These are phyloP conservation scores for Puffinus mauretanicus DNA, from an alignment of 2,113 vertebrate species.

Conservation along the genomic window DNA sequence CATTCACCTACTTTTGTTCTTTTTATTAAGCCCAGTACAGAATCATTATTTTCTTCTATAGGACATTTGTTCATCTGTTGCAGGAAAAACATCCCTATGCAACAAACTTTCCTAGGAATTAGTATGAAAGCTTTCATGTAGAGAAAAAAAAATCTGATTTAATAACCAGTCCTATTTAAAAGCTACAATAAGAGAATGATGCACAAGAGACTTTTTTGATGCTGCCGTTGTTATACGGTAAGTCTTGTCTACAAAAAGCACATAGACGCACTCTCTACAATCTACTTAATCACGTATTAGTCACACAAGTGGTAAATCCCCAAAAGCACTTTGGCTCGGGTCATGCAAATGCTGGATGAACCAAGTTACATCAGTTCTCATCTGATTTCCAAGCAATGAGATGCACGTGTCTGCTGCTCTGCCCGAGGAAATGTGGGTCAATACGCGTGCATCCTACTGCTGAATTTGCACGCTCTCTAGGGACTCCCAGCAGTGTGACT, in stretches of 20 bases:
- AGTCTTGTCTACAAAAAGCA: not conserved
- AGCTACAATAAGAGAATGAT: not conserved
- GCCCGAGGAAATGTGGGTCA: constrained; percentile 56
- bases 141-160: not conserved
- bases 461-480: not conserved
- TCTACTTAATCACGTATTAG: not conserved
- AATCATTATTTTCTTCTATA: not conserved
- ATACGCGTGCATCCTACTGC: not conserved
- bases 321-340: not conserved
- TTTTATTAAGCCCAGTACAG: not conserved
- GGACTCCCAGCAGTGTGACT: not conserved
- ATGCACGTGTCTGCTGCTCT: not conserved
- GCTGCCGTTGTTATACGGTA: not conserved
- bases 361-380: constrained; percentile 18
- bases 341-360: not conserved
- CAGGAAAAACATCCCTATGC: not conserved
- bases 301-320: constrained; percentile 30
- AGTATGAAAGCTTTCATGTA: not conserved
- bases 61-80: not conserved
- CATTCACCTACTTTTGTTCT: constrained; percentile 26
- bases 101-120: not conserved
- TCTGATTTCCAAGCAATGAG: constrained; percentile 6
- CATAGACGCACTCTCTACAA: not conserved
- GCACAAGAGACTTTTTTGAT: not conserved
- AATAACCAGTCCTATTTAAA: not conserved